A percentile compares a stretch with the other conserved stretches of the same genome.
Conservation (phyloP, 2,113 vertebrate species). For the Axis porcinus region DNA sequence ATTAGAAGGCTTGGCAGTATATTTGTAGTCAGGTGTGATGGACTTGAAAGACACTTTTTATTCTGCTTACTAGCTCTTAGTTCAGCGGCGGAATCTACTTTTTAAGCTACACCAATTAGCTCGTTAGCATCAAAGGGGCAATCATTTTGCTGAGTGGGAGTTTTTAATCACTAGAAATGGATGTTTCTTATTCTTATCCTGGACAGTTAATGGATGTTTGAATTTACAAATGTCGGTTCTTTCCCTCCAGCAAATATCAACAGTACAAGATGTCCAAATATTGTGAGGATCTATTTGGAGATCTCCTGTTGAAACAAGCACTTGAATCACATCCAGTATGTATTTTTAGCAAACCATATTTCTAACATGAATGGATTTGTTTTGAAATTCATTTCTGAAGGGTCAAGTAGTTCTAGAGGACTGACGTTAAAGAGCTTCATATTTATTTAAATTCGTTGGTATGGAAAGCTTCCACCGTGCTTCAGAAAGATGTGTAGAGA, state of each 20-base stretch:
- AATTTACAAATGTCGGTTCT: conserved; percentile 66
- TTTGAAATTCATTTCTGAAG: conserved; percentile 64
- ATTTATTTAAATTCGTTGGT: conserved; percentile 59
- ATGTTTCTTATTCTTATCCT: conserved; percentile 43
- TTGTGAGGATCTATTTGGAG: conserved; percentile 97
- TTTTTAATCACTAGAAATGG: conserved; percentile 32
- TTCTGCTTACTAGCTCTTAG: conserved; percentile 35
- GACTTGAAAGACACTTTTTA: conserved; percentile 26
- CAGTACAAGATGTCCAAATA: conserved; percentile 99
- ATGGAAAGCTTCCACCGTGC: conserved; percentile 20
- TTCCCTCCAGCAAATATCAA: conserved; percentile 93
- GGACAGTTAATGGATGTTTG: conserved; percentile 44
- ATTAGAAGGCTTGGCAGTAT: neutral
- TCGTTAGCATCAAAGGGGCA: neutral
- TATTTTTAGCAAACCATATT: conserved; percentile 54
- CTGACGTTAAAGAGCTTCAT: conserved; percentile 46
- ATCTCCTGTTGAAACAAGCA: conserved; percentile 94
- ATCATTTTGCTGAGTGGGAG: neutral
- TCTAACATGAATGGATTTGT: conserved; percentile 52
- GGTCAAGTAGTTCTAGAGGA: conserved; percentile 45
- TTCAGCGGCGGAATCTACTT: neutral
- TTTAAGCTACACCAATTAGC: conserved; percentile 25
- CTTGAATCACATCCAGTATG: conserved; percentile 92
- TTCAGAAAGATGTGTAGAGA: neutral
- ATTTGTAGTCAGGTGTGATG: conserved; percentile 40